A percentile compares a stretch with the other conserved stretches of the same genome.
These are phyloP conservation scores for Puntigrus tetrazona DNA, from an alignment of 2,113 vertebrate genomes.

Conservation along the genomic window DNA sequence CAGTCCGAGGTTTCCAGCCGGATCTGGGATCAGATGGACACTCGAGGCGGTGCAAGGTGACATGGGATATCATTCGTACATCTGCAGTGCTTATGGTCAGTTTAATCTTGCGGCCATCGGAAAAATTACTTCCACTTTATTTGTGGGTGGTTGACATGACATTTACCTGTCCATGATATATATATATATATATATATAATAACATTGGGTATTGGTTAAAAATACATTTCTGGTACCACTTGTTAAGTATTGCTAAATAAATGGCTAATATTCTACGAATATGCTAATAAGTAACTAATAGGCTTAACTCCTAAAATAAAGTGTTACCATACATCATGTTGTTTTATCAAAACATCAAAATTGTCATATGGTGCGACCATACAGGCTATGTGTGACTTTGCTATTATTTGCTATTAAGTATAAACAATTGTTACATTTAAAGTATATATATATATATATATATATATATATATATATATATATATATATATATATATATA, in stretches of 20 bases:
- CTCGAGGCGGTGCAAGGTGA: slow-evolving; percentile 2
- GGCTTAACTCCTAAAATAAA: too few relatives aligned
- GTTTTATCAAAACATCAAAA: not conserved
- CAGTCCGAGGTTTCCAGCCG: slow-evolving; percentile 42
- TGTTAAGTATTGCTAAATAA: too few relatives aligned
- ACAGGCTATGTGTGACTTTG: not conserved
- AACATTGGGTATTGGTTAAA: not conserved
- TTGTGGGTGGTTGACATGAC: not conserved
- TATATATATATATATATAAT: too few relatives aligned
- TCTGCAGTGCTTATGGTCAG: not conserved
- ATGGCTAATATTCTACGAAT: too few relatives aligned
- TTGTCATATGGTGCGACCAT: not conserved
- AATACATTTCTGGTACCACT: too few relatives aligned
- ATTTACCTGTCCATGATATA: not conserved
- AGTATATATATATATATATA: too few relatives aligned
- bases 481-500: too few relatives aligned
- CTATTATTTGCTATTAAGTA: not conserved
- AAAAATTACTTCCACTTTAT: too few relatives aligned
- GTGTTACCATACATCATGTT: too few relatives aligned
- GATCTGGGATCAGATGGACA: not conserved
- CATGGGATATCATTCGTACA: not conserved
- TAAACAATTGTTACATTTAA: not conserved
- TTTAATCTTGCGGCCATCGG: not conserved
- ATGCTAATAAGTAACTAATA: too few relatives aligned
- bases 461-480: too few relatives aligned